Conservation (phyloP, 2,113 vertebrate genomes). For the Neotragus moschatus region DNA sequence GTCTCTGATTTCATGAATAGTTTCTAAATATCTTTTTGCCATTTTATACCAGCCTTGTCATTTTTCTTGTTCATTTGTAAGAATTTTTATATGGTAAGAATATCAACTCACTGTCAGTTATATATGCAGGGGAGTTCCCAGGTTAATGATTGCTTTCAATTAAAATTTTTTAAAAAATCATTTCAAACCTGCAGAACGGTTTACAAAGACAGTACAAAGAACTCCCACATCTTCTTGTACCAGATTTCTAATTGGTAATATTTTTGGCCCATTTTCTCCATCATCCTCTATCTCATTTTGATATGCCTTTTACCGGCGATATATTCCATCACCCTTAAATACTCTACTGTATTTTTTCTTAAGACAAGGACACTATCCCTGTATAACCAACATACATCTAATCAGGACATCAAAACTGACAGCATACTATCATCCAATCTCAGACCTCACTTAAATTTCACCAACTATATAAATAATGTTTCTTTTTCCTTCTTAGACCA, state of each 20-base stretch:
- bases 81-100: not conserved
- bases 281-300: not conserved
- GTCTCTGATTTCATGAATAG: not conserved
- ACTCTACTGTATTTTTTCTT: not conserved
- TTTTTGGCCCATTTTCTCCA: not conserved
- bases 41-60: not conserved
- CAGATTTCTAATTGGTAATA: not conserved
- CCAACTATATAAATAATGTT: not conserved
- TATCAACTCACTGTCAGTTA: not conserved
- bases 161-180: not conserved
- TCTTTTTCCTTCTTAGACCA: not conserved
- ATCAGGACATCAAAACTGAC: not conserved
- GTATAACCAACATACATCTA: not conserved
- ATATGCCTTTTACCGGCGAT: not conserved
- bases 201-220: not conserved
- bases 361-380: not conserved
- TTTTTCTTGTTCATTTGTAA: slow-evolving; percentile 11
- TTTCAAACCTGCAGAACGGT: not conserved
- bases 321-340: not conserved
- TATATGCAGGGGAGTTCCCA: not conserved
- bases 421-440: not conserved
- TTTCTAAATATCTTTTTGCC: not conserved
- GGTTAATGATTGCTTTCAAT: slow-evolving; percentile 1
- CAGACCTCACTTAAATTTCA: not conserved
- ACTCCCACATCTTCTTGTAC: not conserved